Evolutionary conservation across 1,140 invertebrate species (phyloP).

Genomic region (Temnothorax nylanderi): DNA sequence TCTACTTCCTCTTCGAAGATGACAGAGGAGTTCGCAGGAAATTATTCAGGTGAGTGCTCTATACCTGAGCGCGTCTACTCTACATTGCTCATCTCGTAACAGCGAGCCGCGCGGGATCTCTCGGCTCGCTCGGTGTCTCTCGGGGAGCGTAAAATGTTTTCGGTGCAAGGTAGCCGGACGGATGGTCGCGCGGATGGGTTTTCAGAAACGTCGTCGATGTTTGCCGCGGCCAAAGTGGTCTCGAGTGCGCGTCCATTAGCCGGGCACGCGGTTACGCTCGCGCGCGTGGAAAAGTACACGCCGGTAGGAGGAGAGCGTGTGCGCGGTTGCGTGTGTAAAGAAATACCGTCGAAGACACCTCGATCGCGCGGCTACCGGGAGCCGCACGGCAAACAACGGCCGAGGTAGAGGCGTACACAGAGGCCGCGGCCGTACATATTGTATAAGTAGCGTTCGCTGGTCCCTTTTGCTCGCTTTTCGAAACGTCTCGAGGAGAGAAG

Average conservation of each 20-base stretch:
- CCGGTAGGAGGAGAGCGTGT: slow-evolving; percentile 74
- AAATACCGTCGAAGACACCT: slow-evolving; percentile 83
- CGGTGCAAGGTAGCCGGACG: slow-evolving; percentile 58
- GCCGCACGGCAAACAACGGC: slow-evolving; percentile 80
- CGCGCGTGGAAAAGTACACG: slow-evolving; percentile 77
- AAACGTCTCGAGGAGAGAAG: slow-evolving; percentile 66
- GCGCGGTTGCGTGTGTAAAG: slow-evolving; percentile 80
- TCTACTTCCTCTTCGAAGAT: background rate
- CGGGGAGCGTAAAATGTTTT: slow-evolving; percentile 58
- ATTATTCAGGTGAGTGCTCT: background rate
- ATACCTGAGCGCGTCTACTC: background rate
- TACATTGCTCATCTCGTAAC: slow-evolving; percentile 26
- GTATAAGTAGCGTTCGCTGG: slow-evolving; percentile 69
- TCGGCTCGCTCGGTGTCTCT: slow-evolving; percentile 16
- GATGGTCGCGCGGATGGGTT: slow-evolving; percentile 79
- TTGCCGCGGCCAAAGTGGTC: slow-evolving; percentile 83
- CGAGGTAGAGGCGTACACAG: slow-evolving; percentile 70
- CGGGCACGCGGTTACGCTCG: slow-evolving; percentile 77
- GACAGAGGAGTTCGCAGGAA: background rate
- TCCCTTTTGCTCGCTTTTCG: slow-evolving; percentile 72
- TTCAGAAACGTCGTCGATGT: slow-evolving; percentile 83
- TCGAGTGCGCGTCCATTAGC: slow-evolving; percentile 84
- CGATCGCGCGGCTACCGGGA: slow-evolving; percentile 80
- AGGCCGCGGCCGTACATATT: slow-evolving; percentile 60
- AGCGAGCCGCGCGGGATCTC: background rate